A percentile compares a stretch with the other conserved stretches of the same genome.
Evolutionary conservation across 2,888 invertebrate genomes (phyloP).

Genomic region (Lasius platythorax): DNA sequence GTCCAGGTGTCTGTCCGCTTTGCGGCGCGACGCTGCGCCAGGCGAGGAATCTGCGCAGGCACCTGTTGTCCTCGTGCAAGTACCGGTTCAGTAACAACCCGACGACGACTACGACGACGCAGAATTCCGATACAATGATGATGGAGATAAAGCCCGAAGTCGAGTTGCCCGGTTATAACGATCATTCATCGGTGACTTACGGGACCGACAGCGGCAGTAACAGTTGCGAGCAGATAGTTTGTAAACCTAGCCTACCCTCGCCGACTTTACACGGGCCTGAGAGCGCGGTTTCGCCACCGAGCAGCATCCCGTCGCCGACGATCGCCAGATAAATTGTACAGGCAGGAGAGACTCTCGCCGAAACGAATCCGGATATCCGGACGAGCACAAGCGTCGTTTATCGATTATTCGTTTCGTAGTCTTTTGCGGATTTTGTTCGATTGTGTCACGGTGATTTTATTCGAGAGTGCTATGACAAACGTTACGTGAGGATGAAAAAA

Average conservation of each 20-base stretch:
- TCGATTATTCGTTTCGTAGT: conserved; percentile 28
- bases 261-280: conserved; percentile 74
- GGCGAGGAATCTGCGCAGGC: conserved; percentile 88
- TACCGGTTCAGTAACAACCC: conserved; percentile 80
- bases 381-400: conserved; percentile 14
- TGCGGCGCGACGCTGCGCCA: conserved; percentile 88
- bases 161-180: conserved; percentile 76
- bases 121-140: conserved; percentile 78
- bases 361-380: conserved; percentile 18
- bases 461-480: conserved; percentile 20
- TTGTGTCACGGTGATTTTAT: conserved; percentile 55
- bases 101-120: conserved; percentile 18
- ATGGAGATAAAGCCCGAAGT: conserved; percentile 84
- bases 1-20: conserved; percentile 88
- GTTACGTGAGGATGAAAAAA: not conserved
- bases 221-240: conserved; percentile 83
- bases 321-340: conserved; percentile 82
- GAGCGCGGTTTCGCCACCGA: conserved; percentile 80
- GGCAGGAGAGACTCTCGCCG: conserved; percentile 20
- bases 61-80: conserved; percentile 86
- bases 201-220: conserved; percentile 80
- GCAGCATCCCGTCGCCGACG: conserved; percentile 81
- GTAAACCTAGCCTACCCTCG: conserved; percentile 82
- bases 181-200: conserved; percentile 70
- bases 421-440: conserved; percentile 4